phyloP scores from a whole-genome alignment of 2,888 invertebrate genomes.

The Phalera bucephala region DNA sequence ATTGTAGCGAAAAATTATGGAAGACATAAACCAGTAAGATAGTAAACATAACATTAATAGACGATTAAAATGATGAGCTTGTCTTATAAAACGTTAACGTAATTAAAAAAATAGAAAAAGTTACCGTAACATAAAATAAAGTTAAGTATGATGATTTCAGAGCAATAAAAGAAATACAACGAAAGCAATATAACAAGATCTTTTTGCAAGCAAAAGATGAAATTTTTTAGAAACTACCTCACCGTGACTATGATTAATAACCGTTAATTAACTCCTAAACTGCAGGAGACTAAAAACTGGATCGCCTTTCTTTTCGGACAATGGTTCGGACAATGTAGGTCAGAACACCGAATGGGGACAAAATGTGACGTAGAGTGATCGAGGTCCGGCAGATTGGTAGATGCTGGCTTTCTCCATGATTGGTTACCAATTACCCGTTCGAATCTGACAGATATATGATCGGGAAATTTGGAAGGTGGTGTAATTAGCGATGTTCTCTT shows the following conservation, averaged over 20 bases:
- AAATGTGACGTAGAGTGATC: slow-evolving; percentile 41
- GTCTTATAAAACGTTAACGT: too few species aligned
- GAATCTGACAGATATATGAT: slow-evolving; percentile 42
- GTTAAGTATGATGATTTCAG: not conserved
- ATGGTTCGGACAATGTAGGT: slow-evolving; percentile 23
- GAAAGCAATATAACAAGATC: slow-evolving; percentile 11
- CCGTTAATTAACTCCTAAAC: slow-evolving; percentile 28
- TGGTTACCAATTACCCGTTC: slow-evolving; percentile 57
- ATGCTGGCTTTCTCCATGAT: slow-evolving; percentile 62
- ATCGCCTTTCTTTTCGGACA: slow-evolving; percentile 37
- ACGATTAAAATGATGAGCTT: not conserved
- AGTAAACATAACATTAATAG: not conserved
- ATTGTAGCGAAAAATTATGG: slow-evolving; percentile 23
- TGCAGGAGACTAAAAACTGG: slow-evolving; percentile 27
- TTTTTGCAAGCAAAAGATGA: slow-evolving; percentile 9
- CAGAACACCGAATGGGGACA: slow-evolving; percentile 33
- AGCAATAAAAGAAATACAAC: slow-evolving; percentile 4
- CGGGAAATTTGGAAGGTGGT: slow-evolving; percentile 30
- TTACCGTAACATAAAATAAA: too few species aligned
- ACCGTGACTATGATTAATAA: slow-evolving; percentile 32
- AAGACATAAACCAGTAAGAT: slow-evolving; percentile 11
- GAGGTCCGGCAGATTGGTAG: slow-evolving; percentile 37
- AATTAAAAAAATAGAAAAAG: too few species aligned
- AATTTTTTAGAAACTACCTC: slow-evolving; percentile 22
- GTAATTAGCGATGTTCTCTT: slow-evolving; percentile 26